These are phyloP conservation scores for Drosophila insularis DNA, from an alignment of 1,140 invertebrate species.

Conservation along the genomic window DNA sequence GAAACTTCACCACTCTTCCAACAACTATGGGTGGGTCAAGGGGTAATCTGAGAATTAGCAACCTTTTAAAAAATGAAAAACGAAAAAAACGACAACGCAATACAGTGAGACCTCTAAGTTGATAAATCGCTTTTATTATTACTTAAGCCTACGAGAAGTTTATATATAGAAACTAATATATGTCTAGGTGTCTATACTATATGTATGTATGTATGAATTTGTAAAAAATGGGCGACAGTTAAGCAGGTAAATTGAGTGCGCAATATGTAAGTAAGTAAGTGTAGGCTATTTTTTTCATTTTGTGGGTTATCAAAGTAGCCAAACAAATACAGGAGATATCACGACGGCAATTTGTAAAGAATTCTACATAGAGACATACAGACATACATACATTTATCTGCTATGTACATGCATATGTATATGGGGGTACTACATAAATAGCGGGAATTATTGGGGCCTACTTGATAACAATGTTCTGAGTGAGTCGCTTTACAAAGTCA, in stretches of 20 bases:
- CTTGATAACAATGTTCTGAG: slow-evolving; percentile 82
- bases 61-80: background rate
- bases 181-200: slow-evolving; percentile 23
- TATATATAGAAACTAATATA: slow-evolving; percentile 34
- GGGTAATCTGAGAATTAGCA: background rate
- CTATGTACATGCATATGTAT: slow-evolving; percentile 16
- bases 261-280: slow-evolving; percentile 27
- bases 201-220: slow-evolving; percentile 15
- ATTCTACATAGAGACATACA: slow-evolving; percentile 17
- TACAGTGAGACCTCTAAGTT: slow-evolving; percentile 18
- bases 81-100: background rate
- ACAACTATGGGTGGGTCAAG: background rate
- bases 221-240: slow-evolving; percentile 5
- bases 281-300: slow-evolving; percentile 22
- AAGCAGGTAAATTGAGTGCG: slow-evolving; percentile 22
- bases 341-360: slow-evolving; percentile 43
- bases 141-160: slow-evolving; percentile 31
- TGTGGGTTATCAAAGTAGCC: slow-evolving; percentile 45
- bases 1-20: background rate
- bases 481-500: slow-evolving; percentile 75
- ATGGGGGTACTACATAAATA: background rate
- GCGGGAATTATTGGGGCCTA: slow-evolving; percentile 37
- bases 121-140: slow-evolving; percentile 19
- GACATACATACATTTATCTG: slow-evolving; percentile 14
- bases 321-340: slow-evolving; percentile 50